Evolutionary conservation across 1,140 invertebrate species (phyloP), one percentile per base, ranked within the genome.

Genomic region (Dryas iulia): DNA sequence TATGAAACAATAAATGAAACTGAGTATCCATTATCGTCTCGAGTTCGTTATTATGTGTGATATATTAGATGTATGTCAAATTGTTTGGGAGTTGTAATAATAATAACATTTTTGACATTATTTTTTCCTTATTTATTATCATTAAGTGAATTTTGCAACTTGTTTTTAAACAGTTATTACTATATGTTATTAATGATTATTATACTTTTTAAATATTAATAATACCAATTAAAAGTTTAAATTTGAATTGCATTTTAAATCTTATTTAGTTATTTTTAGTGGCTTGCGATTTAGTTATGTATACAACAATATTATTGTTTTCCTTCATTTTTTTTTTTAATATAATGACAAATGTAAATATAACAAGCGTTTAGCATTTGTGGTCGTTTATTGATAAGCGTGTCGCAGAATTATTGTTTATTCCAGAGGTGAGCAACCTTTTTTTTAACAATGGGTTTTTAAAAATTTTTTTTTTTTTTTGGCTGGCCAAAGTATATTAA

Each of bases 11-110:
- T 53, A 24, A 66, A n/a, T n/a, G n/a, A n/a, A n/a, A n/a, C n/a
- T n/a, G n/a, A 60, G 18, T 31, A 59, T 63, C 59, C 25, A 59
- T 66, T 59, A 59, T 66, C 23, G 25, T 35, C 39, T 47, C 39
- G 14, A 18, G 3, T 21, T 47, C 1, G 10, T 18, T 47, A 23
- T 73, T 56, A 66, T 52, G 79, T 81, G 82, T 83, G 83, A 85
- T 85, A 81, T 76, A 74, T 71, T 81, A 81, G 78, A 60, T 73
- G 61, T 65, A 47, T 47, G 2, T 47, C 39, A 18, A 47, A 10
- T 47, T 47, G 39, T 28, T 28, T 28, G 26, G 6, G 26, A 28
- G 6, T 3, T 3, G 26, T 28, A 28, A 28, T 28, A 28, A 28
- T 28, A 3, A 28, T 6, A 28, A 28, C 33, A 39, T 12, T 39